Evolutionary conservation across 2,888 invertebrate genomes (phyloP).

Genomic region (Ennomos fuscantarius): DNA sequence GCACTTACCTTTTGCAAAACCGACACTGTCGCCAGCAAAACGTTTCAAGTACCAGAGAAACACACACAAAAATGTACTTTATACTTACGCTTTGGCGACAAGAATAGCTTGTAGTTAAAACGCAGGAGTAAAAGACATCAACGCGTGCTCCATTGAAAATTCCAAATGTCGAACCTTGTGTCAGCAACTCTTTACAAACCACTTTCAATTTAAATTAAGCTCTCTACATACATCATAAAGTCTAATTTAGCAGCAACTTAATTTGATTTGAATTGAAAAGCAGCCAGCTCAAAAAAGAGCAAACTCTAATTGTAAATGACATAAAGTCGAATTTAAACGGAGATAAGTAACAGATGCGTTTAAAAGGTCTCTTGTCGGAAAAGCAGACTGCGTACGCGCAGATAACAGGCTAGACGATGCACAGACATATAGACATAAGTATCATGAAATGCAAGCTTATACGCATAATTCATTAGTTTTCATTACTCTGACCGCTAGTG

Average conservation of each 20-base stretch:
- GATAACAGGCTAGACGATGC: slow-evolving; percentile 63
- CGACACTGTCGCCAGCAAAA: slow-evolving; percentile 30
- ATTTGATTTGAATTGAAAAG: not conserved
- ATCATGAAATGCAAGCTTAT: slow-evolving; percentile 23
- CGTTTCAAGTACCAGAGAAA: slow-evolving; percentile 13
- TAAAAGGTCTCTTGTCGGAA: slow-evolving; percentile 37
- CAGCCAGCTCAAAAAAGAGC: not conserved
- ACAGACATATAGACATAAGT: slow-evolving; percentile 70
- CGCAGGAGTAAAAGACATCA: slow-evolving; percentile 29
- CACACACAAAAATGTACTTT: slow-evolving; percentile 12
- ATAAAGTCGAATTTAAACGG: slow-evolving; percentile 13
- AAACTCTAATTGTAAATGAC: slow-evolving; percentile 1
- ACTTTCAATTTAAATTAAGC: slow-evolving; percentile 13
- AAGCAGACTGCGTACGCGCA: slow-evolving; percentile 44
- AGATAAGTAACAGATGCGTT: not conserved
- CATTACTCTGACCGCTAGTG: too few relatives aligned
- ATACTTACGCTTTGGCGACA: not conserved
- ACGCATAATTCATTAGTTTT: slow-evolving; percentile 6
- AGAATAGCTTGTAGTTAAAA: slow-evolving; percentile 10
- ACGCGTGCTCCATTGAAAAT: slow-evolving; percentile 30
- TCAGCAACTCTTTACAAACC: slow-evolving; percentile 12
- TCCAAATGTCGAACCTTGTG: slow-evolving; percentile 22
- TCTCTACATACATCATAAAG: not conserved
- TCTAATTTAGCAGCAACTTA: not conserved
- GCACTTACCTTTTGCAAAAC: slow-evolving; percentile 58